A percentile compares a stretch with the other conserved stretches of the same genome.
Conservation (phyloP, 2,113 vertebrate species). For the Panurus biarmicus region DNA sequence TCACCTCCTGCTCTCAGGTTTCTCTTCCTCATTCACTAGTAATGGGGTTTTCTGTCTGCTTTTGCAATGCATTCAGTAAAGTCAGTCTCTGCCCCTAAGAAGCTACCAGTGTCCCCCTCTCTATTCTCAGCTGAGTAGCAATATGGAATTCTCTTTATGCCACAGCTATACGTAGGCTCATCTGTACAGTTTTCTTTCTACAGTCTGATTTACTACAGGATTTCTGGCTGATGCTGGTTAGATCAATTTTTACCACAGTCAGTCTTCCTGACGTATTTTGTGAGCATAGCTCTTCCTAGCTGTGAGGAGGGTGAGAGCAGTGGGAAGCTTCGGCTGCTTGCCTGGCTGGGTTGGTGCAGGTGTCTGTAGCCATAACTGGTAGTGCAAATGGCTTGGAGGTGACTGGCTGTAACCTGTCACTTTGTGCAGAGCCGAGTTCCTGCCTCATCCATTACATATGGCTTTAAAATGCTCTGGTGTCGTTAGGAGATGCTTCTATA, state of each 20-base stretch:
- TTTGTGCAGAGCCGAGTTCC: background rate
- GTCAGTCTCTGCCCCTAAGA: background rate
- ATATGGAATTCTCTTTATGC: background rate
- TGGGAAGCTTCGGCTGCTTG: background rate
- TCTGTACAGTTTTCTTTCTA: background rate
- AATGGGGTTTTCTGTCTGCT: background rate
- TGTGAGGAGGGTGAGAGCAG: background rate
- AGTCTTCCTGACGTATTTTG: background rate
- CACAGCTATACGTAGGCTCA: background rate
- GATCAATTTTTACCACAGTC: background rate
- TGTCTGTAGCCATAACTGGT: background rate
- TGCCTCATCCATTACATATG: rapidly evolving
- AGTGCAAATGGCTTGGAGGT: background rate
- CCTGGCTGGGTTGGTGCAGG: background rate
- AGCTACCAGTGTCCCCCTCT: background rate
- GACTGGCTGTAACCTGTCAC: background rate
- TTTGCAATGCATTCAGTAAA: background rate
- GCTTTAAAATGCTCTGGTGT: background rate
- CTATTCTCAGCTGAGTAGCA: background rate
- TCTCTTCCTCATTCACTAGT: background rate
- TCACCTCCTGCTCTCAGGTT: background rate
- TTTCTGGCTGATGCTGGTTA: background rate
- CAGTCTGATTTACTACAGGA: background rate
- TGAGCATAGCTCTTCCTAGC: background rate
- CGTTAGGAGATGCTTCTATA: background rate